Evolutionary conservation across 2,113 vertebrate genomes (phyloP), one percentile per base, ranked within the genome.

Genomic region (Hemiprocne comata): DNA sequence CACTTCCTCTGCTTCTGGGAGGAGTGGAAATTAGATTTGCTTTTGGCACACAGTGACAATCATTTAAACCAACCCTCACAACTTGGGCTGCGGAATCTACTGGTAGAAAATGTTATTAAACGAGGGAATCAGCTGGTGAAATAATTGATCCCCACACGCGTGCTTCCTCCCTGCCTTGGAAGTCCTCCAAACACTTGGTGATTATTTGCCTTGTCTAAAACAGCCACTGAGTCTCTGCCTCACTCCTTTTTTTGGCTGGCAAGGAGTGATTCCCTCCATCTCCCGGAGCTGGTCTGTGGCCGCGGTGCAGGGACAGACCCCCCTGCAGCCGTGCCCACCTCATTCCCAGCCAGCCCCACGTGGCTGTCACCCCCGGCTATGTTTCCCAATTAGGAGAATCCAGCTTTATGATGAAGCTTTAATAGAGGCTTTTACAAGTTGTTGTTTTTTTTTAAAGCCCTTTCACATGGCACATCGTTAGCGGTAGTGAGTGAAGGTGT

Each of bases 1-100:
- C 38, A 26, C 86, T 92, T 77, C 76, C 90, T 83, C 61, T 55
- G 57, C 53, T 44, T 33, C 40, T 72, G 40, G n/a, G 25, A 76
- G 60, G 61, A 64, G 70, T 89, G 89, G 70, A 86, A 93, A 96
- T 94, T 13, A 84, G 89, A 60, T 94, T 92, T 72, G 81, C 24
- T 81, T 58, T 50, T 19, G 84, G 55, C 84, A 72, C 91, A 46
- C 5, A 31, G 75, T 2, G 0, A 78, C 3, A n/a, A 87, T 94
- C 83, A 80, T 84, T 96, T 74, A 71, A 84, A 81, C 78, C 91
- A 16, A 1, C 44, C 57, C 84, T 57, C 19, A 1, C 40, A 21
- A 9, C 67, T 55, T 5, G 6, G 66, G 25, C 82, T n/a, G 54
- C 2, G 0, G 71, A 46, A 76, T 33, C 79, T 11, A 18, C 34